Evolutionary conservation across 2,797 vertebrate species (phyloP), one percentile per base, ranked within the genome.

Genomic region (Holocentrus rufus): DNA sequence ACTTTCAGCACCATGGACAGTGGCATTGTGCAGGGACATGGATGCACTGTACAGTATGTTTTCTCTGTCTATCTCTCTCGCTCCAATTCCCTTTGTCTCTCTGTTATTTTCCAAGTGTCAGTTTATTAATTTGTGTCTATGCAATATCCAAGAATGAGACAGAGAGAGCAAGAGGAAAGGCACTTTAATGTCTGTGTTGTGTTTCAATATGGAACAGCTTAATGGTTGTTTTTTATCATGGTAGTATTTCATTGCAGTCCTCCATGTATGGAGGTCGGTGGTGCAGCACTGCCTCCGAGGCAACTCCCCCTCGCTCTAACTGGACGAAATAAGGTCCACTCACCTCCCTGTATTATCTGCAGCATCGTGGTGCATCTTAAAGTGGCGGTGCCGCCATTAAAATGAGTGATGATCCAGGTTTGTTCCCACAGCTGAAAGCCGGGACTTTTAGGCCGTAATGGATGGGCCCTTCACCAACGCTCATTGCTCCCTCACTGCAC

Each of bases 1-100:
- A 80, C 80, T 86, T 91, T 92, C 88, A 92, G 92, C 65, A 89
- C 84, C 85, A 86, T 10, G 84, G 88, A 90, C 83, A 89, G 90
- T 0, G 25, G 11, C 47, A 25, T 7, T 0, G 17, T 20, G 46
- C 44, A 31, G 25, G 7, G 9, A 14, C 6, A 36, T 67, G 20
- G 61, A 53, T 3, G 36, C 23, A 5, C 4, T 8, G 17, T 42
- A 42, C 10, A 27, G 25, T 27, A 13, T 42, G 39, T 52, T 52
- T 22, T 22, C 18, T 50, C 49, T 22, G 2, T 5, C 7, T 20
- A 18, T 50, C 10, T 46, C 44, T 46, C 44, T 46, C 11, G 14
- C 10, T 13, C 44, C 44, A 13, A 13, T 46, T 13, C 44, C 17
- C 44, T 14, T n/a, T 54, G 23, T 30, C 27, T 59, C 59, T 71